These are phyloP conservation scores for Pica pica DNA, from an alignment of 2,113 vertebrate species.

Conservation along the genomic window DNA sequence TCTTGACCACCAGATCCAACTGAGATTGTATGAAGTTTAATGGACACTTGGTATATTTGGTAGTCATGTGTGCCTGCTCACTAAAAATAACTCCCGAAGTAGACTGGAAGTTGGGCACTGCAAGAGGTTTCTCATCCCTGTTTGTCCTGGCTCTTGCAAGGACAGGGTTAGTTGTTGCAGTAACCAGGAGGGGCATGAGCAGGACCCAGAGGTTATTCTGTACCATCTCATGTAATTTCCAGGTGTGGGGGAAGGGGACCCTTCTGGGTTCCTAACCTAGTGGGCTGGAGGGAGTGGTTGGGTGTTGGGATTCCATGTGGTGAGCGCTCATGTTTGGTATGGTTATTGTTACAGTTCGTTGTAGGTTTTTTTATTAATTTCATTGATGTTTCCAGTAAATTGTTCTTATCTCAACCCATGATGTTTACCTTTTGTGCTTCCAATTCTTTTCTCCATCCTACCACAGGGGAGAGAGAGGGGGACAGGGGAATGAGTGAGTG, in stretches of 20 bases:
- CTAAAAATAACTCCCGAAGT: not conserved
- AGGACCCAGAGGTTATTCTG: not conserved
- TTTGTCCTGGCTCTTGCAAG: not conserved
- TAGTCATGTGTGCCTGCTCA: not conserved
- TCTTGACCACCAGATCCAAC: not conserved
- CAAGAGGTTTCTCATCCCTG: not conserved
- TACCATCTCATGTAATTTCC: not conserved
- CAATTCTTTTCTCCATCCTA: not conserved
- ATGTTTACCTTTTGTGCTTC: not conserved
- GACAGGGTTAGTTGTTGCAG: not conserved
- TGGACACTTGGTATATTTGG: not conserved
- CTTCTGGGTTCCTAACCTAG: not conserved
- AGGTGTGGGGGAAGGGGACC: accelerated
- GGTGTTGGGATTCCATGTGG: not conserved
- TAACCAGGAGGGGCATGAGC: not conserved
- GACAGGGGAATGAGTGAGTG: accelerated
- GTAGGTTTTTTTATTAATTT: not conserved
- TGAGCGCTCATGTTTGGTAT: not conserved
- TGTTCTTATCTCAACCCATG: not conserved
- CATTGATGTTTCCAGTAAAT: not conserved
- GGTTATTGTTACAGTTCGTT: not conserved
- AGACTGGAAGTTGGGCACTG: not conserved
- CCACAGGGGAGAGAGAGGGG: not conserved
- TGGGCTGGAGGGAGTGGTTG: not conserved
- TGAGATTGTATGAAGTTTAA: not conserved